Percentiles rank a stretch among this genome's conserved stretches.
Evolutionary conservation across 2,888 invertebrate genomes (phyloP).

Genomic region (Xestobium rufovillosum): DNA sequence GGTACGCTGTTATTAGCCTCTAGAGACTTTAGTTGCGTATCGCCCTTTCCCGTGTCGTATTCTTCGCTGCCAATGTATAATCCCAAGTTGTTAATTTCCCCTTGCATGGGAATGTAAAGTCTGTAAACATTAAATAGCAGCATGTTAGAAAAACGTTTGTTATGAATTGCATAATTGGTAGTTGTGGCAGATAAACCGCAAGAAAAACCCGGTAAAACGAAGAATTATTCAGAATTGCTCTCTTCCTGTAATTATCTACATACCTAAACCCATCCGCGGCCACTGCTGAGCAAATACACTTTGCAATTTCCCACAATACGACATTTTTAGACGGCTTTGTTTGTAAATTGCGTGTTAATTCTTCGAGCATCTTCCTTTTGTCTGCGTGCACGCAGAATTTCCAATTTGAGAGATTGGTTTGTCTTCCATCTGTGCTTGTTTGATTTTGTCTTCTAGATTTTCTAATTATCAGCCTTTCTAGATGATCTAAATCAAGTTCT

Average conservation of each 20-base stretch:
- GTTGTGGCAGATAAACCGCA: no score
- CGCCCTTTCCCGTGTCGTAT: background rate
- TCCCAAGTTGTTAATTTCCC: background rate
- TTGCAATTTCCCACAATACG: conserved; percentile 59
- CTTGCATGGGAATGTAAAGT: background rate
- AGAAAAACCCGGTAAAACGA: no score
- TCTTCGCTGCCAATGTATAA: background rate
- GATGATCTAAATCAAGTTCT: conserved; percentile 53
- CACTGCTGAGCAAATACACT: conserved; percentile 57
- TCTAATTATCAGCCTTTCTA: conserved; percentile 60
- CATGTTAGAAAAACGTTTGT: no score
- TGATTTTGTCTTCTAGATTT: conserved; percentile 44
- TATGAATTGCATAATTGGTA: no score
- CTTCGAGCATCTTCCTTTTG: conserved; percentile 55
- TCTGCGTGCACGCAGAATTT: conserved; percentile 57
- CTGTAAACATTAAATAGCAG: background rate
- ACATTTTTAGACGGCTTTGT: conserved; percentile 54
- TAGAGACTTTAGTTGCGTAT: background rate
- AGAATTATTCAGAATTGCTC: no score
- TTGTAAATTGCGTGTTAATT: conserved; percentile 55
- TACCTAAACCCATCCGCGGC: conserved; percentile 56
- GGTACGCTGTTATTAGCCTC: background rate
- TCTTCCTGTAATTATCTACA: no score
- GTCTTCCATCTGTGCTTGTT: conserved; percentile 39
- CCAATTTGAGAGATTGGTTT: conserved; percentile 50